Evolutionary conservation across 2,797 vertebrate genomes (phyloP), one percentile per base, ranked within the genome.

Genomic region (Labroides dimidiatus): DNA sequence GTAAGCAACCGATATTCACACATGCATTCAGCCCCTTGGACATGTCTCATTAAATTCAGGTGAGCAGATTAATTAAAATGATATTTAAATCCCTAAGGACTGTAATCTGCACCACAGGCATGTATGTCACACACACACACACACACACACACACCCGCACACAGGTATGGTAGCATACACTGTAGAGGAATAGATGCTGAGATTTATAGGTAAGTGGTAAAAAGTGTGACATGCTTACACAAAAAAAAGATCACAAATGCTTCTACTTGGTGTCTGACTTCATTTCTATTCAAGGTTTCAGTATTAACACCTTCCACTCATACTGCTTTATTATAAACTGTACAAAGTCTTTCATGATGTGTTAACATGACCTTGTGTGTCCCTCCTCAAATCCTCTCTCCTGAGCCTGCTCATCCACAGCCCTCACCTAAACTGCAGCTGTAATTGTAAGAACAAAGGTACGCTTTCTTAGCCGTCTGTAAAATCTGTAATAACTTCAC

Each of bases 61-160:
- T 89, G 82, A 88, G 82, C 81, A 89, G 85, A 93, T 92, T 89
- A 91, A 90, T 92, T 93, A 90, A 91, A 91, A 86, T 86, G 72
- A 89, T 91, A 91, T 91, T 90, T 90, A 90, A 93, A 89, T 88
- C 87, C 80, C 80, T 59, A 41, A 45, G 82, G 86, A 87, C 75
- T 83, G 81, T 82, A 89, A 90, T 89, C 82, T 88, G 68, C 71
- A 77, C 73, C 61, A 72, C 56, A 75, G 56, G 33, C 14, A 50
- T 85, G 64, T 75, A 54, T 81, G 71, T 78, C 79, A 41, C 75
- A 72, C 55, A 52, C 69, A 56, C 19, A 36, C 51, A 55, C 55
- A 37, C 70, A 53, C 51, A 73, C 42, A 61, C 20, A 70, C 37
- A 50, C 36, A 52, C 56, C 55, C 47, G 39, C 59, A 73, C 4